phyloP scores from a whole-genome alignment of 1,140 invertebrate genomes.

The Wiebesia pumilae region DNA sequence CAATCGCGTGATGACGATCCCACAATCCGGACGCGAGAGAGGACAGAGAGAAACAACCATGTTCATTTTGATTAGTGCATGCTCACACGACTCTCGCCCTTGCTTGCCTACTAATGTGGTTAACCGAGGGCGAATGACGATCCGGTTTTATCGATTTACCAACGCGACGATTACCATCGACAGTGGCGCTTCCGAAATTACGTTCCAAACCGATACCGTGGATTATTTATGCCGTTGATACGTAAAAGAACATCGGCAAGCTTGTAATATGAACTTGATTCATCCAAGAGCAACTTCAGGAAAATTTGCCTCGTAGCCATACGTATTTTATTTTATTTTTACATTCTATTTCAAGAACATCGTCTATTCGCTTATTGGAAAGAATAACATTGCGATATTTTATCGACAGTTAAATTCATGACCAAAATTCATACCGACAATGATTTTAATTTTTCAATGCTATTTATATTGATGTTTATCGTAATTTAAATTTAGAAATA shows the following conservation, averaged over 20 bases:
- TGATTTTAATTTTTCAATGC: not conserved
- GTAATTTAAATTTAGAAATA: too few species aligned
- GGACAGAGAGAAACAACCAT: constrained; percentile 16
- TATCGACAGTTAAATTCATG: not conserved
- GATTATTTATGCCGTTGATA: too few species aligned
- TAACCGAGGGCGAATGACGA: not conserved
- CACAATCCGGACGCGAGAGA: not conserved
- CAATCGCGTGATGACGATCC: not conserved
- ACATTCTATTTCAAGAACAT: not conserved
- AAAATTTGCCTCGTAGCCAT: not conserved
- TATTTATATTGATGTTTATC: not conserved
- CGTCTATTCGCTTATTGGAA: not conserved
- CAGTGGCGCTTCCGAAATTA: not conserved
- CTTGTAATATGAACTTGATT: too few species aligned
- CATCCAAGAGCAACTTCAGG: not conserved
- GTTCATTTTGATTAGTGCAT: not conserved
- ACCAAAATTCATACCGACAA: not conserved
- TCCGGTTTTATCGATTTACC: not conserved
- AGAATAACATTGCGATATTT: not conserved
- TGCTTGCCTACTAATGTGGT: not conserved
- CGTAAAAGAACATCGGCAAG: too few species aligned
- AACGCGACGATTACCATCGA: not conserved
- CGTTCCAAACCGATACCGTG: too few species aligned
- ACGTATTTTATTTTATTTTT: not conserved
- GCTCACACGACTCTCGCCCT: not conserved